These are phyloP conservation scores for Osmerus eperlanus DNA, from an alignment of 2,113 vertebrate genomes.

Conservation along the genomic window DNA sequence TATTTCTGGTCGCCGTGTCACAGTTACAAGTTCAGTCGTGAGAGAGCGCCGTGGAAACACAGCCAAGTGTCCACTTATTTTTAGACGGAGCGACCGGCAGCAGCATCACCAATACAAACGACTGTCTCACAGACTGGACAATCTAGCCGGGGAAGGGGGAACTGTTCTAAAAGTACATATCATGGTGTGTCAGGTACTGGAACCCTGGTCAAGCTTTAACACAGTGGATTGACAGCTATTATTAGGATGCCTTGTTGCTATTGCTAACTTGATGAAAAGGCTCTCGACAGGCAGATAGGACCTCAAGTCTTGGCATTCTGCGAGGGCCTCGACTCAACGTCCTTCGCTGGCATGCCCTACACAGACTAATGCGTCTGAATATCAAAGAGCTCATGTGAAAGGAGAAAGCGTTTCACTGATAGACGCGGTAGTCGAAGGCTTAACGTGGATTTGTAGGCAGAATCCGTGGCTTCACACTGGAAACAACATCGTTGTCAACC, in stretches of 20 bases:
- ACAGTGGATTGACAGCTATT: slow-evolving; percentile 40
- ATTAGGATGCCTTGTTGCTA: slow-evolving; percentile 2
- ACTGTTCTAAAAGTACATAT: slow-evolving; percentile 52
- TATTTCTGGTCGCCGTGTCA: slow-evolving; percentile 67
- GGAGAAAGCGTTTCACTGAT: too few relatives aligned
- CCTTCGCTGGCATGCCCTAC: too few relatives aligned
- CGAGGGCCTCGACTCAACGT: slow-evolving; percentile 51
- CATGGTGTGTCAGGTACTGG: slow-evolving; percentile 44
- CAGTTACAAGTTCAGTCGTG: slow-evolving; percentile 59
- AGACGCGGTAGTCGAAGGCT: too few relatives aligned
- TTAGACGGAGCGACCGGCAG: slow-evolving; percentile 56
- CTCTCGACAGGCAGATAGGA: too few relatives aligned
- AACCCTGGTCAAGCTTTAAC: slow-evolving; percentile 42
- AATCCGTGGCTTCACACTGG: too few relatives aligned
- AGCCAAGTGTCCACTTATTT: slow-evolving; percentile 75
- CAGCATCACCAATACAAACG: slow-evolving; percentile 68
- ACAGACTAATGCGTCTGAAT: too few relatives aligned
- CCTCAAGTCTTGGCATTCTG: slow-evolving; percentile 5
- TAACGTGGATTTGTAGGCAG: too few relatives aligned
- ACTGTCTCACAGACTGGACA: slow-evolving; percentile 47
- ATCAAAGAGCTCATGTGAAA: too few relatives aligned
- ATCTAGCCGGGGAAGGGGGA: slow-evolving; percentile 21
- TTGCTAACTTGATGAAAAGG: slow-evolving; percentile 29
- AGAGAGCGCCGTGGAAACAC: slow-evolving; percentile 76
- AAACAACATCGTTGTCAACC: too few relatives aligned